Base-by-base conservation (phyloP, 2,888 invertebrate genomes). In the Andricus quercusramuli region DNA sequence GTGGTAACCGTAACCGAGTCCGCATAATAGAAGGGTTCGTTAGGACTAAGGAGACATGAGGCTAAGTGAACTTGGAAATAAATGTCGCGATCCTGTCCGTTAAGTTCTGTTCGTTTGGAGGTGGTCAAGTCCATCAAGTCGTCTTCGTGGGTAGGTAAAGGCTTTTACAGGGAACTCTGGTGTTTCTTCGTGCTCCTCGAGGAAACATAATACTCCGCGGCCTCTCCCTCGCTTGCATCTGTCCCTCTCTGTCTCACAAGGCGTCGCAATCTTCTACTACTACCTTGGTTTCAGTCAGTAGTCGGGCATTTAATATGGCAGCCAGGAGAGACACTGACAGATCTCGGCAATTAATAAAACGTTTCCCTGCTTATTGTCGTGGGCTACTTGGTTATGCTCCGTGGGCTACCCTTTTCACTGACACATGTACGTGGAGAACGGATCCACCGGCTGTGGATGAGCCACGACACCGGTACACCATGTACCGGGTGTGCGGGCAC, bases 331-430 rank as follows among this genome's bases (percentile, higher is more conserved):
- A 91, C 92, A 92, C 91, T 92, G 92, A 92, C 90, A 86, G 89
- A 92, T 92, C 89, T 90, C 83, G 83, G 90, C 90, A 91, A 92
- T 92, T 92, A 92, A 92, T 92, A 91, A 92, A 90, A 90, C 89
- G 91, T 90, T 91, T 91, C 90, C 89, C 89, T 88, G 88, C 87
- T 90, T 90, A 91, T 92, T 92, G 92, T 91, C 90, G 90, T 90
- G 89, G 87, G 83, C 81, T 80, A 89, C 90, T 89, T 88, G 89
- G 88, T 88, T 89, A 88, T 89, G 90, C 90, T 88, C 84, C 84
- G 86, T 86, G 87, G 87, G 88, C 86, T 90, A 89, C 89, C 88
- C 89, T 89, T 91, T 90, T 90, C 88, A 90, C 85, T 82, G 79
- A 81, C 83, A 79, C 78, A 77, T 80, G 56, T 20, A 74, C 70